Conservation (phyloP, 2,888 invertebrate species). For the Eristalinus sepulchralis region DNA sequence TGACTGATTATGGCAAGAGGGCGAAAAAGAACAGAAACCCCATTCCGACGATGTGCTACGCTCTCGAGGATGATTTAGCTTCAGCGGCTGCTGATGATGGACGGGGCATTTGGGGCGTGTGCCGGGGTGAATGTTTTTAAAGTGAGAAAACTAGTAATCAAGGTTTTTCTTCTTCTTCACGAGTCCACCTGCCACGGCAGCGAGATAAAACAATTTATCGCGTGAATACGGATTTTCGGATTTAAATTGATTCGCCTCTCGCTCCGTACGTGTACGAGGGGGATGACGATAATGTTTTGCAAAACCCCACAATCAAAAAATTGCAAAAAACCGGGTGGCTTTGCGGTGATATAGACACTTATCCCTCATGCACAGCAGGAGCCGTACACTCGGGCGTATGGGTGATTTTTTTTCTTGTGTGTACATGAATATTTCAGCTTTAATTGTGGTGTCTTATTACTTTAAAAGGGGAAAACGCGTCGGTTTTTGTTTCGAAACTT, state of each 20-base stretch:
- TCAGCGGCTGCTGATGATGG: background rate
- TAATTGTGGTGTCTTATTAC: background rate
- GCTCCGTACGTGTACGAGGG: background rate
- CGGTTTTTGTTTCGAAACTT: background rate
- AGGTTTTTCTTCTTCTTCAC: background rate
- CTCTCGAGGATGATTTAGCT: constrained; percentile 41
- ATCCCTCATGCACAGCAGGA: background rate
- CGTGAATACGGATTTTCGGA: background rate
- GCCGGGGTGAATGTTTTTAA: background rate
- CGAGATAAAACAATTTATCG: background rate
- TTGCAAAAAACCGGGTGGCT: background rate
- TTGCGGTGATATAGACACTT: background rate
- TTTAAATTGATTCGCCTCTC: background rate
- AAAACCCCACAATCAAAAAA: background rate
- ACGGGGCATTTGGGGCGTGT: background rate
- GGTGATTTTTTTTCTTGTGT: background rate
- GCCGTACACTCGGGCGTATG: background rate
- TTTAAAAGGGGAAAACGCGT: background rate
- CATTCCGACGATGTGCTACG: background rate
- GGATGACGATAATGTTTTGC: background rate
- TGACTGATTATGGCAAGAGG: constrained; percentile 30
- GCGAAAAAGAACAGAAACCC: background rate
- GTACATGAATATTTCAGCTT: background rate
- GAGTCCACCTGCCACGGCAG: background rate
- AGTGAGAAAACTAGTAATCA: background rate